phyloP scores from a whole-genome alignment of 2,888 invertebrate genomes.

The Ectropis crepuscularia region DNA sequence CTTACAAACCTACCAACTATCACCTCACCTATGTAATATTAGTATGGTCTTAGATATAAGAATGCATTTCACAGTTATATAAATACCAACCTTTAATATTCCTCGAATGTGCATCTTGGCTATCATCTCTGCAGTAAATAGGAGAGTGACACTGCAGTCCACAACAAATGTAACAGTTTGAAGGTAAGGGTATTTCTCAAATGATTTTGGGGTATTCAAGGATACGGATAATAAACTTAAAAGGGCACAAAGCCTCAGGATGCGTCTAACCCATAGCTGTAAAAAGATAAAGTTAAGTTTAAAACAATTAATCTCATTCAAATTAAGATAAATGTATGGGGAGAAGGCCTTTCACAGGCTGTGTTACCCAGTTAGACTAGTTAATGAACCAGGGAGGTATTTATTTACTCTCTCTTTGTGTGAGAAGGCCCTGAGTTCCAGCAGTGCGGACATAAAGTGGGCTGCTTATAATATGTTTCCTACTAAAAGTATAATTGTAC shows the following conservation, averaged over 20 bases:
- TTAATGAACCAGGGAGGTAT: no score
- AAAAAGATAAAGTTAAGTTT: constrained; percentile 49
- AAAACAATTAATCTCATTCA: neutral
- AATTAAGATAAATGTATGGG: no score
- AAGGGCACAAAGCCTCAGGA: constrained; percentile 95
- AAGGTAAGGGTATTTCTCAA: constrained; percentile 93
- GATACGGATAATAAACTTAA: constrained; percentile 98
- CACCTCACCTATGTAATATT: no score
- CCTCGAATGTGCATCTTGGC: constrained; percentile 99
- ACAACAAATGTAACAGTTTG: constrained; percentile 96
- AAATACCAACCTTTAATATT: constrained; percentile 88
- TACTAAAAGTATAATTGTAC: no score
- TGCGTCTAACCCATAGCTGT: constrained; percentile 94
- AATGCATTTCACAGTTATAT: neutral
- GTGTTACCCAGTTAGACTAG: no score
- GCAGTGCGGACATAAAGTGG: no score
- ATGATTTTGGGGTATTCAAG: constrained; percentile 98
- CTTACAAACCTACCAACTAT: no score
- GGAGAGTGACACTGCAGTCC: constrained; percentile 94
- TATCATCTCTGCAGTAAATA: constrained; percentile 99
- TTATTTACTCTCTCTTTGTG: no score
- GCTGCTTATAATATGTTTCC: no score
- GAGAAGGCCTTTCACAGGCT: no score
- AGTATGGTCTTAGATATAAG: no score
- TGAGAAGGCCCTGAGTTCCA: no score